Base-by-base conservation (phyloP, 2,888 invertebrate species). In the Dichetophora obliterata region DNA sequence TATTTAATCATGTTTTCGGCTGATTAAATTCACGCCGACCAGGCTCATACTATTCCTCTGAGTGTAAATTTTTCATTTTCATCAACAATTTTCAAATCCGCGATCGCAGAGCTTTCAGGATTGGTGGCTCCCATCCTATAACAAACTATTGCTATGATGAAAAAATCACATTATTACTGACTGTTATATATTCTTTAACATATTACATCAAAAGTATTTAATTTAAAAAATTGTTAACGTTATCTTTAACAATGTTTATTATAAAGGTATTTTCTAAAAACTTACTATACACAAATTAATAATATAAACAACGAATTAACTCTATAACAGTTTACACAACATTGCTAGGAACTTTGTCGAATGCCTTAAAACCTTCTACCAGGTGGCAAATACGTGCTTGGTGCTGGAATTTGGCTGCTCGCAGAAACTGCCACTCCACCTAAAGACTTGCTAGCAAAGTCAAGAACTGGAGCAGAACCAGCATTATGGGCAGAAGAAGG, bases 401-500 rank as follows among this genome's bases (percentile, higher is more conserved):
- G 81, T 57, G 82, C 76, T 77, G 84, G 78, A 65, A 77, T 34
- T 48, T 75, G 78, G 6, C 77, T 31, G 54, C 54, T 70, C 4
- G 50, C 11, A 11, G 50, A 52, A 77, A 48, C 19, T 43, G 70
- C 50, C 65, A 74, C 54, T 52, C 57, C 9, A 14, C 69, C 71
- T 4, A 65, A 75, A 16, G 71, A 79, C 78, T 83, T 85, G 11
- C 84, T 79, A 14, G 83, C 84, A 77, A 86, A 87, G 78, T 86
- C 84, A 54, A 86, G 72, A 4, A 87, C 86, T 4, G 85, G 83
- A 5, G 84, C 84, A 31, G 84, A 80, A 54, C 84, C 85, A 4
- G 82, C 85, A 80, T 87, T 84, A 63, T 83, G 82, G 6, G 79
- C 83, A 75, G 76, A 82, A 0, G 86, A 83, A 43, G 81, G 82